These are phyloP conservation scores for Rhagium mordax DNA, from an alignment of 2,888 invertebrate species.

Conservation along the genomic window DNA sequence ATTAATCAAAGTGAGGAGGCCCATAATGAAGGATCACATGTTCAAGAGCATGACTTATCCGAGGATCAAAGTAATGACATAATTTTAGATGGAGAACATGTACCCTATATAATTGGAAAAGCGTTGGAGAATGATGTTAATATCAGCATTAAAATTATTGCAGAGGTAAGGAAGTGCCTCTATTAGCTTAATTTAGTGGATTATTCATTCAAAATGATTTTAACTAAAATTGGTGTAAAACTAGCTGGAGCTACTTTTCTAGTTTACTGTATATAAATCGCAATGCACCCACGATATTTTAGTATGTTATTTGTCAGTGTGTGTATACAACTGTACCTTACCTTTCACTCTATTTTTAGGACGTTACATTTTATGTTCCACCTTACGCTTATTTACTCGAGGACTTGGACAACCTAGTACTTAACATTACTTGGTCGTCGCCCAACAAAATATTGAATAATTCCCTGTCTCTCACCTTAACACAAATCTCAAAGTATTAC, in stretches of 20 bases:
- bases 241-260: too few species aligned
- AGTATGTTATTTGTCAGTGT: not conserved
- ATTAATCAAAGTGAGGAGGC: not conserved
- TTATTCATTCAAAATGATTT: too few species aligned
- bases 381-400: conserved; percentile 37
- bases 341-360: conserved; percentile 32
- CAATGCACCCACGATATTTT: not conserved
- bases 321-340: not conserved
- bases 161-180: conserved; percentile 33
- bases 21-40: not conserved
- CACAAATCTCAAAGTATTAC: conserved; percentile 29
- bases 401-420: conserved; percentile 11
- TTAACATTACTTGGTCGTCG: conserved; percentile 50
- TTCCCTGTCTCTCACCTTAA: conserved; percentile 41
- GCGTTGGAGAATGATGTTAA: conserved; percentile 34
- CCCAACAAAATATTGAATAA: conserved; percentile 39
- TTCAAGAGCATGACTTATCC: too few species aligned
- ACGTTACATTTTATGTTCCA: conserved; percentile 41
- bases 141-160: conserved; percentile 36
- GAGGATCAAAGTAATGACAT: not conserved
- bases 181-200: not conserved
- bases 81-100: not conserved
- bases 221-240: too few species aligned
- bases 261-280: not conserved
- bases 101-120: conserved; percentile 25